A percentile compares a stretch with the other conserved stretches of the same genome.
Evolutionary conservation across 1,140 invertebrate species (phyloP).

Genomic region (Galleria mellonella): DNA sequence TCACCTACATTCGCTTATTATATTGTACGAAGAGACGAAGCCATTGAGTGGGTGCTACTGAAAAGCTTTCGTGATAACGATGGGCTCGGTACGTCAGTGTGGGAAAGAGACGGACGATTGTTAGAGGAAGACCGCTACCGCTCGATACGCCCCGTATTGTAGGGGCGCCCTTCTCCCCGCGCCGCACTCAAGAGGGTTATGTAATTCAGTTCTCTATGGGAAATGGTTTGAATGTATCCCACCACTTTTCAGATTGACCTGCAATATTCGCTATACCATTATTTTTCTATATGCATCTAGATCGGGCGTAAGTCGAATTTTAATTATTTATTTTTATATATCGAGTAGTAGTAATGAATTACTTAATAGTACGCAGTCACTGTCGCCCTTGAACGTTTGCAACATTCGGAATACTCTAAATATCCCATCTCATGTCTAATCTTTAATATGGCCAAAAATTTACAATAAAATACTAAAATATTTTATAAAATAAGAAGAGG

Average conservation of each 20-base stretch:
- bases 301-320: no score
- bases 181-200: constrained; percentile 34
- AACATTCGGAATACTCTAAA: no score
- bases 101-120: constrained; percentile 11
- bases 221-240: constrained; percentile 20
- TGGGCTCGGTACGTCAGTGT: constrained; percentile 11
- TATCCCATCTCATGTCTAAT: no score
- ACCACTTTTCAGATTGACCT: constrained; percentile 19
- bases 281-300: no score
- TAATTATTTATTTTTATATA: no score
- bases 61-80: constrained; percentile 18
- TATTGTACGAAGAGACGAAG: constrained; percentile 14
- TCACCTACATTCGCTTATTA: constrained; percentile 21
- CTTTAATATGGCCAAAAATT: no score
- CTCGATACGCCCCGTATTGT: constrained; percentile 43
- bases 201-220: constrained; percentile 35
- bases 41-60: constrained; percentile 28
- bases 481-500: no score
- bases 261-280: constrained; percentile 13
- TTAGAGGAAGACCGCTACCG: constrained; percentile 23
- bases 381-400: no score
- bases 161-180: constrained; percentile 25
- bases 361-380: no score
- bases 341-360: no score
- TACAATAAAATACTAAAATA: no score